Conservation (phyloP, 2,113 vertebrate genomes). For the Furnarius figulus region DNA sequence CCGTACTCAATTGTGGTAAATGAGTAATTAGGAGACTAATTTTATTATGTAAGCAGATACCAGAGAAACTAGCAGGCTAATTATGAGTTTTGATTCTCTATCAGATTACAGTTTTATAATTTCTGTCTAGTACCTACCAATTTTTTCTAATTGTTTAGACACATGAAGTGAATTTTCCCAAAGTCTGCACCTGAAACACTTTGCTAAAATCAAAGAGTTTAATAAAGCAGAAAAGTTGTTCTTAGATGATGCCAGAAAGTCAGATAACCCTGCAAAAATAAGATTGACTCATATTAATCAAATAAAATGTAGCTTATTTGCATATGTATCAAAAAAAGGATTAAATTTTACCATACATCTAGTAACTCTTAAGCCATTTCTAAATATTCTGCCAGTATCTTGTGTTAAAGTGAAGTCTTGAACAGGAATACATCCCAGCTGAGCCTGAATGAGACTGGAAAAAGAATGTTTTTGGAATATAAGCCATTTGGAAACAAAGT, state of each 20-base stretch:
- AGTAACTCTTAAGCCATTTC: conserved; percentile 88
- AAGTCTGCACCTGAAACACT: conserved; percentile 93
- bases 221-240: conserved; percentile 83
- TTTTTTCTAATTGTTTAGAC: conserved; percentile 96
- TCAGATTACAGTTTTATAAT: neutral
- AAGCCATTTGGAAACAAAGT: neutral
- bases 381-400: conserved; percentile 93
- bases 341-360: conserved; percentile 84
- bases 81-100: neutral
- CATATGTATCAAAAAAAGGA: neutral
- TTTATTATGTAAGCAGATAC: neutral
- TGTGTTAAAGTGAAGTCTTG: conserved; percentile 96
- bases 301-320: neutral
- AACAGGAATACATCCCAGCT: conserved; percentile 89
- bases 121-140: conserved; percentile 79
- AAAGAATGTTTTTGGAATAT: neutral
- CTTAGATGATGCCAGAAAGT: conserved; percentile 83
- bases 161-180: conserved; percentile 94
- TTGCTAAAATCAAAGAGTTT: conserved; percentile 88
- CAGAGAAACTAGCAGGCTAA: neutral
- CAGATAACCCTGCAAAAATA: conserved; percentile 84
- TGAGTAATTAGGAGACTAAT: neutral
- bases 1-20: neutral
- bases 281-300: conserved; percentile 1
- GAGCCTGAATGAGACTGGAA: conserved; percentile 94